Evolutionary conservation across 35 echinoderm and acorn worm species (phyloP).

Genomic region (Diadema setosum): DNA sequence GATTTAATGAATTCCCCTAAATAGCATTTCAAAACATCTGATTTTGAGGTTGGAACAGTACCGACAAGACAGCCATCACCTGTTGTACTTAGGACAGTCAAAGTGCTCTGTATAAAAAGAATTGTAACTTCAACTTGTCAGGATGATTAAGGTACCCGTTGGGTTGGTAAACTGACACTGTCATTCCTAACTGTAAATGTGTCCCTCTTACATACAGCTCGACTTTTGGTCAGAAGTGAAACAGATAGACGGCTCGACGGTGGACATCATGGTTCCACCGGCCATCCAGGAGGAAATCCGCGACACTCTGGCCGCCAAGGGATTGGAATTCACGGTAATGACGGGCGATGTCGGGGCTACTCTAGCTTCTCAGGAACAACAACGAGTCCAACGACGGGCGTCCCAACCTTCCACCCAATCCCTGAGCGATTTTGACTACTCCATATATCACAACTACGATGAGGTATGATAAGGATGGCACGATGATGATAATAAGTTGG

Average conservation of each 20-base stretch:
- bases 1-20: no score
- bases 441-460: constrained; percentile 67
- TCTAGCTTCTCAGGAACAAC: neutral
- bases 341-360: constrained; percentile 48
- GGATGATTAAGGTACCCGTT: neutral
- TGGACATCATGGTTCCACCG: constrained; percentile 72
- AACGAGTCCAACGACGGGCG: neutral
- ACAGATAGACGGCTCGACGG: neutral
- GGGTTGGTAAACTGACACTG: neutral
- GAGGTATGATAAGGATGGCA: constrained; percentile 71
- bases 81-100: neutral
- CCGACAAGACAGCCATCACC: neutral
- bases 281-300: neutral
- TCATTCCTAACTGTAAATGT: neutral
- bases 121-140: neutral
- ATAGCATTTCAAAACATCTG: no score
- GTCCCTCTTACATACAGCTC: neutral
- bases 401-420: neutral
- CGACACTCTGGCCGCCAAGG: neutral
- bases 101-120: neutral
- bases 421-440: constrained; percentile 63
- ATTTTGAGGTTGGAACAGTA: no score
- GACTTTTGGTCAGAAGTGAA: constrained; percentile 66
- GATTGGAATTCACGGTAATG: constrained; percentile 28
- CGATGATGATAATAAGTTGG: no score